Evolutionary conservation across 1,140 invertebrate genomes (phyloP).

Genomic region (Panulirus ornatus): DNA sequence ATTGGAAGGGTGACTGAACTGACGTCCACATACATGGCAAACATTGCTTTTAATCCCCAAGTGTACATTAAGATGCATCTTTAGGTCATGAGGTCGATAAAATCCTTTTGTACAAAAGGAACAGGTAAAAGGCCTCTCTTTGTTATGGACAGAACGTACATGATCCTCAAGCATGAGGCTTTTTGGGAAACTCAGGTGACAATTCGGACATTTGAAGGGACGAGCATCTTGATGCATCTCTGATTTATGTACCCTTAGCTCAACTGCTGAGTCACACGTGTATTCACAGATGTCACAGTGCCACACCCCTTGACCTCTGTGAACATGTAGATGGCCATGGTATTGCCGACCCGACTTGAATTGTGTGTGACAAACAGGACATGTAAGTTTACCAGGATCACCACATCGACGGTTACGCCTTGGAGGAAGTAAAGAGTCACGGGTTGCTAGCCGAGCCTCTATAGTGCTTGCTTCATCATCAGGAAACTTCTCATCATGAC

Average conservation of each 20-base stretch:
- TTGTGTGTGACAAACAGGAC: conserved; percentile 52
- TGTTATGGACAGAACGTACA: conserved; percentile 66
- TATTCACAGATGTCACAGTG: conserved; percentile 58
- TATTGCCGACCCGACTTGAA: conserved; percentile 53
- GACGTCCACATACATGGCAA: conserved; percentile 79
- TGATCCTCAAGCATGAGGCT: conserved; percentile 68
- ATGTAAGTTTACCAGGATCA: conserved; percentile 24
- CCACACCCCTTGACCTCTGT: conserved; percentile 40
- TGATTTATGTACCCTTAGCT: conserved; percentile 46
- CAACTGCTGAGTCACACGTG: conserved; percentile 38
- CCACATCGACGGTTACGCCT: conserved; percentile 47
- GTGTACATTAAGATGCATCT: conserved; percentile 80
- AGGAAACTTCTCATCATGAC: background rate
- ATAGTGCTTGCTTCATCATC: conserved; percentile 38
- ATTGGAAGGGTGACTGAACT: conserved; percentile 80
- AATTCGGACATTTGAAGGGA: conserved; percentile 62
- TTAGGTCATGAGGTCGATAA: conserved; percentile 77
- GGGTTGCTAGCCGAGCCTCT: conserved; percentile 66
- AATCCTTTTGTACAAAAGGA: conserved; percentile 75
- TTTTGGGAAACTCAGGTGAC: conserved; percentile 60
- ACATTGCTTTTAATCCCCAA: conserved; percentile 79
- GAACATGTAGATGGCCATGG: conserved; percentile 53
- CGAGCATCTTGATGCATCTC: conserved; percentile 42
- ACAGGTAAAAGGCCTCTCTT: conserved; percentile 69
- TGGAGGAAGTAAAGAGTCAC: conserved; percentile 69